These are phyloP conservation scores for Microhierax caerulescens DNA, from an alignment of 2,797 vertebrate species.

Conservation along the genomic window DNA sequence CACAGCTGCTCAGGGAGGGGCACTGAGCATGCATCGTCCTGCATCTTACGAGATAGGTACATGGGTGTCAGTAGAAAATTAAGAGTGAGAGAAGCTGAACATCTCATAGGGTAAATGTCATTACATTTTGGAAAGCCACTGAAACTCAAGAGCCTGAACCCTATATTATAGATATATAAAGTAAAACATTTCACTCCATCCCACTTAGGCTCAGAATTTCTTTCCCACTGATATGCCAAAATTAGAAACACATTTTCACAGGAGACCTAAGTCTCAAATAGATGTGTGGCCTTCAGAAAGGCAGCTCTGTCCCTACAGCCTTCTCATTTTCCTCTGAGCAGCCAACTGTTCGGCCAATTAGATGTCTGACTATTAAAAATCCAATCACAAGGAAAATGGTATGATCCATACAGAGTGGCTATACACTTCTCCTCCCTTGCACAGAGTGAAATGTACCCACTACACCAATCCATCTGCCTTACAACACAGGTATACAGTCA, in stretches of 20 bases:
- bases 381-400: neutral
- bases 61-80: neutral
- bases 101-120: neutral
- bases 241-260: conserved; percentile 46
- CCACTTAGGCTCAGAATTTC: neutral
- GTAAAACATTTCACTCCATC: neutral
- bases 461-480: neutral
- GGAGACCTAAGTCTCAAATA: neutral
- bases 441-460: neutral
- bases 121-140: neutral
- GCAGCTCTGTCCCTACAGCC: neutral
- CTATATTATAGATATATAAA: neutral
- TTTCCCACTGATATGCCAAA: neutral
- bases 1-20: neutral
- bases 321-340: neutral
- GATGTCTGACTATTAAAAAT: conserved; percentile 17
- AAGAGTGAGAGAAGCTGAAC: neutral
- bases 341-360: neutral
- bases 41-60: neutral
- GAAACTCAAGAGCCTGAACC: neutral
- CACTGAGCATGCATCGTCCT: neutral
- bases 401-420: neutral
- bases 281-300: neutral
- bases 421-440: neutral
- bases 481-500: neutral